These are phyloP conservation scores for Diacarnus erythraeanus DNA, from an alignment of 37 sponge, comb jelly and placozoan species.

Conservation along the genomic window DNA sequence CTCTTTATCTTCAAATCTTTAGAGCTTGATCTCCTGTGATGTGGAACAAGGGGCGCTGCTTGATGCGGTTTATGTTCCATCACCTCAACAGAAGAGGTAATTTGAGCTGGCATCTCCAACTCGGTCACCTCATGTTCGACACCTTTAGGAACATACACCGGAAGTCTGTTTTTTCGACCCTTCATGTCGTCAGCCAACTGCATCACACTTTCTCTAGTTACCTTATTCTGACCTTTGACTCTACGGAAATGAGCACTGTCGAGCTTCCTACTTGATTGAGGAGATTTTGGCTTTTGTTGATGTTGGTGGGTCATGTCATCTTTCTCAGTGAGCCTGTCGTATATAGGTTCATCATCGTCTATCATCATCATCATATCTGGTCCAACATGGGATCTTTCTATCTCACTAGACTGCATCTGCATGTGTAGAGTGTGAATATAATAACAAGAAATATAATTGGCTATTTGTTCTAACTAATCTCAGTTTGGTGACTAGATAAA, in stretches of 20 bases:
- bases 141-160: conserved; percentile 13
- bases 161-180: conserved; percentile 7
- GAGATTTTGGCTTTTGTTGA: not conserved
- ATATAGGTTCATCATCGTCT: conserved; percentile 46
- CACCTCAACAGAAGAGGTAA: not conserved
- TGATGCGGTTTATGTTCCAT: conserved; percentile 27
- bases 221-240: conserved; percentile 1
- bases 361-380: too few relatives aligned
- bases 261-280: not conserved
- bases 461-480: too few relatives aligned
- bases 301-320: not conserved
- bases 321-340: conserved; percentile 28
- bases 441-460: too few relatives aligned
- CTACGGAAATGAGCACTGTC: not conserved
- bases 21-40: not conserved
- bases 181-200: conserved; percentile 36
- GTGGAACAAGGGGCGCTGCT: conserved; percentile 32
- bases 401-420: too few relatives aligned
- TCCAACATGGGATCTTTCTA: too few relatives aligned
- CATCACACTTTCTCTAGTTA: conserved; percentile 35
- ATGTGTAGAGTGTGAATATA: too few relatives aligned
- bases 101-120: not conserved
- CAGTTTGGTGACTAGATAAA: too few relatives aligned
- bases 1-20: conserved; percentile 2
- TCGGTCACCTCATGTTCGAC: conserved; percentile 31